These are phyloP conservation scores for Cryptophagus acutangulus DNA, from an alignment of 2,888 invertebrate genomes.

Conservation along the genomic window DNA sequence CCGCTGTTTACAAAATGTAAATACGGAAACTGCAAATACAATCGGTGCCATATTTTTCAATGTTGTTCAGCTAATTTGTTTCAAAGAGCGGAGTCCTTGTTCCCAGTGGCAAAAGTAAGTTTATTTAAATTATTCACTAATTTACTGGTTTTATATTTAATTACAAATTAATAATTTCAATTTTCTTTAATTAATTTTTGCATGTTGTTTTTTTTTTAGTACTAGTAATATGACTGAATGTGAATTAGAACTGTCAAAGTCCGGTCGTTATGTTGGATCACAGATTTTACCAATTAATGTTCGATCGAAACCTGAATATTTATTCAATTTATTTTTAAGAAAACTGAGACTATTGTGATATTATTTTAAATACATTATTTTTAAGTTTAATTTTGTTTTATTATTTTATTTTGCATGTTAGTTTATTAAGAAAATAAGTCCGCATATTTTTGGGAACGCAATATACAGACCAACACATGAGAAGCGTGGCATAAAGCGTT, in stretches of 20 bases:
- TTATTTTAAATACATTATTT: constrained; percentile 36
- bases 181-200: constrained; percentile 13
- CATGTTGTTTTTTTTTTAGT: constrained; percentile 18
- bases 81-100: constrained; percentile 61
- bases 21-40: constrained; percentile 65
- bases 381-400: constrained; percentile 14
- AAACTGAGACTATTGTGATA: constrained; percentile 31
- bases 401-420: constrained; percentile 13
- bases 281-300: constrained; percentile 12
- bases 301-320: constrained; percentile 23
- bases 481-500: too few species aligned
- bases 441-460: too few species aligned
- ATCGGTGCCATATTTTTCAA: constrained; percentile 73
- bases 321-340: constrained; percentile 26
- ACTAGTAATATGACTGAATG: not conserved
- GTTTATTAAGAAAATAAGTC: too few species aligned
- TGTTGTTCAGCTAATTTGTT: constrained; percentile 67
- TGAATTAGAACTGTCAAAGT: constrained; percentile 7
- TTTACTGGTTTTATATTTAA: constrained; percentile 16
- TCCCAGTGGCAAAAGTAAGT: constrained; percentile 58
- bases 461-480: too few species aligned
- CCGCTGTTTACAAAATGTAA: constrained; percentile 61
- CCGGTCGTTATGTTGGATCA: constrained; percentile 16
- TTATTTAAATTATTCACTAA: constrained; percentile 4
- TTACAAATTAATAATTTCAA: too few species aligned